These are phyloP conservation scores for Laspeyria flexula DNA, from an alignment of 2,888 invertebrate genomes.

Conservation along the genomic window DNA sequence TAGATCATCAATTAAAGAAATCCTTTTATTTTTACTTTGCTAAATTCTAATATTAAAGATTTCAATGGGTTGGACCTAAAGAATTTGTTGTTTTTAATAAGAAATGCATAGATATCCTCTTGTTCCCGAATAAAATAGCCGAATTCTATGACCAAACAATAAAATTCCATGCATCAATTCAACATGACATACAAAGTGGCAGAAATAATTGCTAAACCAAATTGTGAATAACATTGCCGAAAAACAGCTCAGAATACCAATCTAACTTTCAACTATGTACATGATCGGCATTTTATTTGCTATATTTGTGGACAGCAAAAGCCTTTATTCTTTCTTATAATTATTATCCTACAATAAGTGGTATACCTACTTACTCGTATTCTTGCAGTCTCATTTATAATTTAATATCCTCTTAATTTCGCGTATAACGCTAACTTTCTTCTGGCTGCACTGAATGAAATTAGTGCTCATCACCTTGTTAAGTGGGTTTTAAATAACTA, in stretches of 20 bases:
- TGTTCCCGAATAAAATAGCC: too few relatives aligned
- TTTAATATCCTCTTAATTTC: background rate
- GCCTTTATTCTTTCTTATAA: background rate
- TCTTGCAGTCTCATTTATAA: conserved; percentile 5
- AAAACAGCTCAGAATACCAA: conserved; percentile 16
- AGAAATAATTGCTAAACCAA: conserved; percentile 20
- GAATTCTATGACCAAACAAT: too few relatives aligned
- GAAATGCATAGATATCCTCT: too few relatives aligned
- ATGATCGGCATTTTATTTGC: conserved; percentile 25
- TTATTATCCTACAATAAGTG: conserved; percentile 3
- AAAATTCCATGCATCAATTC: background rate
- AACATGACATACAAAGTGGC: background rate
- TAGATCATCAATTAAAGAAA: too few relatives aligned
- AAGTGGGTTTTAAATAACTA: too few relatives aligned
- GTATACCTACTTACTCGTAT: background rate
- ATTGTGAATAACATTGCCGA: conserved; percentile 18
- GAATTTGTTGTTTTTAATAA: too few relatives aligned
- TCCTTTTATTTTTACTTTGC: too few relatives aligned
- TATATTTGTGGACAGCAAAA: conserved; percentile 13
- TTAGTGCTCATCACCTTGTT: conserved; percentile 13
- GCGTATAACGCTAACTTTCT: conserved; percentile 1
- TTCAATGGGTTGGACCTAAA: too few relatives aligned
- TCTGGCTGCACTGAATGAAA: background rate
- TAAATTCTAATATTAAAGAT: too few relatives aligned
- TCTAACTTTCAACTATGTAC: conserved; percentile 31